Evolutionary conservation across 1,140 invertebrate genomes (phyloP).

Genomic region (Colletes gigas): DNA sequence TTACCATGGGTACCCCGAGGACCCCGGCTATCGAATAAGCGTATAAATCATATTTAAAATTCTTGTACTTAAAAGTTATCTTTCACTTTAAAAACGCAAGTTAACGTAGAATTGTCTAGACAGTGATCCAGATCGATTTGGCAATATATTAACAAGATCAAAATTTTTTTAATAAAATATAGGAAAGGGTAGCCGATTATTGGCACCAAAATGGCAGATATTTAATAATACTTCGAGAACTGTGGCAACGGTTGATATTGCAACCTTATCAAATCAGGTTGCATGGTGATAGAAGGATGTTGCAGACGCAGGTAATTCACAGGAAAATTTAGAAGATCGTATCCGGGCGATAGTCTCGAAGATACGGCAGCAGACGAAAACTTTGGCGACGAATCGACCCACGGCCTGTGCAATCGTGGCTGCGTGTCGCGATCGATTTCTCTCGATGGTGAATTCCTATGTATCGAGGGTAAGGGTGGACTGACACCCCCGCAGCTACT

Average conservation of each 20-base stretch:
- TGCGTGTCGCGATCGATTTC: conserved; percentile 8
- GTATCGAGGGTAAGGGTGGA: conserved; percentile 31
- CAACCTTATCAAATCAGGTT: conserved; percentile 6
- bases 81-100: no score
- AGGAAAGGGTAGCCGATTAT: no score
- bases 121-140: no score
- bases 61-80: no score
- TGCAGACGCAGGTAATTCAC: conserved; percentile 16
- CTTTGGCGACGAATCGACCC: conserved; percentile 50
- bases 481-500: conserved; percentile 51
- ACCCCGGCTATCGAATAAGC: no score
- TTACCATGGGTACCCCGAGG: no score
- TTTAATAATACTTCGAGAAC: conserved; percentile 17
- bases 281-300: neutral
- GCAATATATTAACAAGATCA: no score
- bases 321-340: neutral
- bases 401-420: conserved; percentile 68
- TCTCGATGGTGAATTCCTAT: neutral
- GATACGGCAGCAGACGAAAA: neutral
- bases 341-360: neutral
- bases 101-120: no score
- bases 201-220: no score
- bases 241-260: conserved; percentile 12
- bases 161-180: no score
- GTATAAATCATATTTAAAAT: no score